Evolutionary conservation across 1,140 invertebrate species (phyloP).

Genomic region (Drosophila leontia): DNA sequence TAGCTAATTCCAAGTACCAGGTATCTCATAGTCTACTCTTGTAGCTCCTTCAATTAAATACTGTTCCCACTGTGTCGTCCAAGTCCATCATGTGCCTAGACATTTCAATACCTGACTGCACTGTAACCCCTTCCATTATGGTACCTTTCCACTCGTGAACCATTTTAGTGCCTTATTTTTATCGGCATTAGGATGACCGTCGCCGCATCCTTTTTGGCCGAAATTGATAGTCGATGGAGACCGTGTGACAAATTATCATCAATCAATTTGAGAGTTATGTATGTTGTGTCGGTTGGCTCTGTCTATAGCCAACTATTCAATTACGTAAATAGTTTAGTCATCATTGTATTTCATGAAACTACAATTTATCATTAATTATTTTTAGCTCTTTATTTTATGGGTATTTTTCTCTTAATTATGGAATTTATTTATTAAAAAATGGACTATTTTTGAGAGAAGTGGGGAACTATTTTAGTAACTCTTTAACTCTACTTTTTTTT

Average conservation of each 20-base stretch:
- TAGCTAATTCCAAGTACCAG: background rate
- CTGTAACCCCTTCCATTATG: slow-evolving; percentile 23
- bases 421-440: background rate
- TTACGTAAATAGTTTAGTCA: slow-evolving; percentile 20
- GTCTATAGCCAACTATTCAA: slow-evolving; percentile 12
- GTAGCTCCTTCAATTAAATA: background rate
- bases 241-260: slow-evolving; percentile 80
- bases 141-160: slow-evolving; percentile 8
- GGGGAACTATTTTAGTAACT: too few relatives aligned
- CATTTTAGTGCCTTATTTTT: slow-evolving; percentile 35
- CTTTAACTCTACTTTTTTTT: too few relatives aligned
- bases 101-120: slow-evolving; percentile 29
- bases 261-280: slow-evolving; percentile 59
- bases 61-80: slow-evolving; percentile 13
- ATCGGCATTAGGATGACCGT: slow-evolving; percentile 48
- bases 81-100: slow-evolving; percentile 8
- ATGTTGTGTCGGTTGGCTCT: slow-evolving; percentile 17
- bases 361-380: background rate
- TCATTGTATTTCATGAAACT: slow-evolving; percentile 3
- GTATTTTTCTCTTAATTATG: background rate
- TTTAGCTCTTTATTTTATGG: too few relatives aligned
- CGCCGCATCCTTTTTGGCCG: slow-evolving; percentile 58
- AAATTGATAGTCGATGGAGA: slow-evolving; percentile 60
- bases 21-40: background rate
- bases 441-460: background rate